phyloP scores from a whole-genome alignment of 2,113 vertebrate species.

The Scolopax mira region DNA sequence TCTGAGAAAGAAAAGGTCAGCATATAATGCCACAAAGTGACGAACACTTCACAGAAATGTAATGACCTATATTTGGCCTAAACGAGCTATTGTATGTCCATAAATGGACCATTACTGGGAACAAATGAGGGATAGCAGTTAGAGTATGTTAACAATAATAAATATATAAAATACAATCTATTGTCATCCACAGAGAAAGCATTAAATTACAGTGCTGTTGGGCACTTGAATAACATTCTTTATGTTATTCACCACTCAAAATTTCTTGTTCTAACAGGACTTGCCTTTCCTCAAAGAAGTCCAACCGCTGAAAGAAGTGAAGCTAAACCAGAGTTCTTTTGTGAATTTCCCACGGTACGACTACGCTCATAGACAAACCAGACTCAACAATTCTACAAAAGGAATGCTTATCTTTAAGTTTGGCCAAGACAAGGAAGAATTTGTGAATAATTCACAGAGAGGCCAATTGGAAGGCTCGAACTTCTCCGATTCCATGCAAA shows the following conservation, averaged over 20 bases:
- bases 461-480: background rate
- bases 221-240: background rate
- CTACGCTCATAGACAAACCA: background rate
- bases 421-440: background rate
- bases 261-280: background rate
- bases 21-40: background rate
- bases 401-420: background rate
- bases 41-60: background rate
- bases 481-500: background rate
- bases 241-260: background rate
- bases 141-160: background rate
- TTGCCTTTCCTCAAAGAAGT: background rate
- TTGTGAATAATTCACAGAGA: background rate
- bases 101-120: background rate
- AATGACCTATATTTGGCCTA: conserved; percentile 17
- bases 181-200: background rate
- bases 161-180: background rate
- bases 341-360: background rate
- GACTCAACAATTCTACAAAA: background rate
- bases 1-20: background rate
- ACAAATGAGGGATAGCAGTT: background rate
- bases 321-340: background rate
- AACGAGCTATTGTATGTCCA: background rate
- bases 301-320: background rate
- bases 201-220: background rate